phyloP scores from a whole-genome alignment of 1,140 invertebrate species.

The Heliconius nattereri region DNA sequence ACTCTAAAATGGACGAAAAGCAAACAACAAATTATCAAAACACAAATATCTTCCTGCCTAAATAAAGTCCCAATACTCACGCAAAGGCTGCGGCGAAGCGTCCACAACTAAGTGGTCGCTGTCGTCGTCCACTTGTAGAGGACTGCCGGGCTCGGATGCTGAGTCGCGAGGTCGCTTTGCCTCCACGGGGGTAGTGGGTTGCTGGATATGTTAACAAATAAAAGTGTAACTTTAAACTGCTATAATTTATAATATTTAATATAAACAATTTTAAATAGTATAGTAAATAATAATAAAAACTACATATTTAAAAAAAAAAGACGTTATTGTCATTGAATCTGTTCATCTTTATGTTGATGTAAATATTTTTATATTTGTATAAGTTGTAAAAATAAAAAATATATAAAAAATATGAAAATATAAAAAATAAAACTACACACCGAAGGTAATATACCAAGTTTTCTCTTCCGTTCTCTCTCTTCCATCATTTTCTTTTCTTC shows the following conservation, averaged over 20 bases:
- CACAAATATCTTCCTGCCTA: background rate
- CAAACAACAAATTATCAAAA: background rate
- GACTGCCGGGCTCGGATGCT: slow-evolving; percentile 61
- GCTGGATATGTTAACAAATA: slow-evolving; percentile 19
- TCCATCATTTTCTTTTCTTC: slow-evolving; percentile 81
- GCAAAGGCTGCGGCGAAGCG: slow-evolving; percentile 40
- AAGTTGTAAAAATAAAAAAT: too few relatives aligned
- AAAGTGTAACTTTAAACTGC: background rate
- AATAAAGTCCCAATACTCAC: slow-evolving; percentile 38
- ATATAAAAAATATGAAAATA: background rate
- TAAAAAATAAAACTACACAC: slow-evolving; percentile 43
- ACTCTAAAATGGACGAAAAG: too few relatives aligned
- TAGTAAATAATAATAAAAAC: too few relatives aligned
- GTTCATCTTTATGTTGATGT: too few relatives aligned
- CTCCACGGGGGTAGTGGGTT: slow-evolving; percentile 43
- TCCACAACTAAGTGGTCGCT: slow-evolving; percentile 51
- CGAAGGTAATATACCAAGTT: slow-evolving; percentile 65
- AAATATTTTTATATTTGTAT: too few relatives aligned
- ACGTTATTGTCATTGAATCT: too few relatives aligned
- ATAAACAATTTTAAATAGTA: background rate
- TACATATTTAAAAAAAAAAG: too few relatives aligned
- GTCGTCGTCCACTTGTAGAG: slow-evolving; percentile 70
- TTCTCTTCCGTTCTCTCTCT: slow-evolving; percentile 77
- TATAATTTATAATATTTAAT: background rate
- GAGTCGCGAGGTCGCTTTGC: slow-evolving; percentile 60